Base-by-base conservation (phyloP, 2,113 vertebrate genomes). In the Trematocara unimaculatum region DNA sequence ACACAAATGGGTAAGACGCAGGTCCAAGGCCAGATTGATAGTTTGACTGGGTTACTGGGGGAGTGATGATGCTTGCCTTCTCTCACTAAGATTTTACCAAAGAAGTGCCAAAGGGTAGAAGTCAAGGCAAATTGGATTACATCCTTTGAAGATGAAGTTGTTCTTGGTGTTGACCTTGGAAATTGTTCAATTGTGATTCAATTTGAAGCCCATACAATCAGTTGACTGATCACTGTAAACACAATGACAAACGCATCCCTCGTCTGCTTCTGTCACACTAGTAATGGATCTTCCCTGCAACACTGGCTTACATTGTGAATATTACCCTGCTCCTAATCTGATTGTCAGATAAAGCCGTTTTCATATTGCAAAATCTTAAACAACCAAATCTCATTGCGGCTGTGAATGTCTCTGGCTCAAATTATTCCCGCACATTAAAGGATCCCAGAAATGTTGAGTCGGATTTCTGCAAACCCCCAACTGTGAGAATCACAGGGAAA, bases 81-180 rank as follows among this genome's bases (percentile, higher is more conserved):
- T 31, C 72, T 31, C 81, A 79, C 53, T 40, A 58, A 78, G 78
- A 81, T 77, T 49, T n/a, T 8, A 42, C 47, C 26, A 29, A 29
- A 29, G 26, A 20, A 58, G 64, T 42, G 85, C 82, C 56, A 70
- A 82, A 86, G 84, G 72, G 81, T 8, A 1, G 51, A 33, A 80
- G 85, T 87, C 86, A 79, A 88, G 88, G 45, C 87, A 90, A 93
- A 94, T 87, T 89, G 70, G 53, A 94, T 94, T 81, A 92, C 33
- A 72, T 83, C 23, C 62, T 56, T 58, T 89, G 33, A 84, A 85
- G 85, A 92, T 92, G 72, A 81, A 91, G 84, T 38, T 86, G 78
- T 82, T 90, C 72, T 83, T 85, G 64, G 42, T 8, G 20, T 81
- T 93, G 89, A 95, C 93, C 93, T 93, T 92, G 86, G 72, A 58